phyloP scores from a whole-genome alignment of 2,797 vertebrate genomes.

The Myotis pilosus region DNA sequence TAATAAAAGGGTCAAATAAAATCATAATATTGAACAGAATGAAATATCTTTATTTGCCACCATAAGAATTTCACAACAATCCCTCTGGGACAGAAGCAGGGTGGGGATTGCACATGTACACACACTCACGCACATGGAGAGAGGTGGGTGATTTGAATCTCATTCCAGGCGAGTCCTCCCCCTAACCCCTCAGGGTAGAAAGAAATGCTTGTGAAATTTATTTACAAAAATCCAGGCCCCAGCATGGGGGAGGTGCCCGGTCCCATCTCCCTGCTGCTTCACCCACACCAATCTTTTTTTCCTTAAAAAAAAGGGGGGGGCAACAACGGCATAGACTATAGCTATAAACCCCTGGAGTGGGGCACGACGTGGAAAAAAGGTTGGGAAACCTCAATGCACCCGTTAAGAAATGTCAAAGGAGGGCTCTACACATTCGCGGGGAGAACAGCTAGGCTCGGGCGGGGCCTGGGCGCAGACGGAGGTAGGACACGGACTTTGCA shows the following conservation, averaged over 20 bases:
- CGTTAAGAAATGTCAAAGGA: constrained; percentile 58
- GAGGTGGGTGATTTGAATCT: constrained; percentile 27
- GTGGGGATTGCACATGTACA: constrained; percentile 78
- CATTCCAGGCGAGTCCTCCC: constrained; percentile 9
- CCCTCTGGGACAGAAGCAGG: constrained; percentile 48
- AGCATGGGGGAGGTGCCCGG: constrained; percentile 19
- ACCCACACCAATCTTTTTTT: constrained; percentile 36
- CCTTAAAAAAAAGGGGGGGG: neutral
- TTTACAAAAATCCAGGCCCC: constrained; percentile 74
- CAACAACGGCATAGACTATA: constrained; percentile 62
- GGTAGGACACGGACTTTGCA: constrained; percentile 76
- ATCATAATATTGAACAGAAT: constrained; percentile 85
- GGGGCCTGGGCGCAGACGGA: constrained; percentile 66
- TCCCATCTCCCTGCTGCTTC: constrained; percentile 35
- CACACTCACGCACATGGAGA: constrained; percentile 46
- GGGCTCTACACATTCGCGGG: constrained; percentile 53
- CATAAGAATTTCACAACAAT: constrained; percentile 82
- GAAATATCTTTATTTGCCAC: constrained; percentile 87
- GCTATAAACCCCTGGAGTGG: constrained; percentile 52
- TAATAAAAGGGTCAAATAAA: constrained; percentile 86
- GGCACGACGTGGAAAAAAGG: constrained; percentile 44
- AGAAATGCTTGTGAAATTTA: constrained; percentile 68
- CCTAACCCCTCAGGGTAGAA: constrained; percentile 42
- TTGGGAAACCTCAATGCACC: constrained; percentile 67
- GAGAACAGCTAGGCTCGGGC: constrained; percentile 50